Evolutionary conservation across 1,140 invertebrate genomes (phyloP).

Genomic region (Brachionus koreanus): DNA sequence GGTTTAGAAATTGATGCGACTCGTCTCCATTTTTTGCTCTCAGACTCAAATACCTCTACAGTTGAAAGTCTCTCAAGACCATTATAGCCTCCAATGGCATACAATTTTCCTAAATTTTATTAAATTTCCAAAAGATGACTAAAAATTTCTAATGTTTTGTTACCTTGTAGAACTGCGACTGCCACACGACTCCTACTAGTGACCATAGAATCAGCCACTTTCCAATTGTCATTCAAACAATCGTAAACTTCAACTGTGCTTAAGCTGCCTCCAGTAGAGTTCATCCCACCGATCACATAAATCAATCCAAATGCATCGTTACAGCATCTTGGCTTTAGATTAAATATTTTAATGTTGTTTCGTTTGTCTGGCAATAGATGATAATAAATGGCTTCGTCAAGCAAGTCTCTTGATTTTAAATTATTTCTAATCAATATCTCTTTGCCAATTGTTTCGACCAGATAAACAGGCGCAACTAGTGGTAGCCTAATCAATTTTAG

Average conservation of each 20-base stretch:
- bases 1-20: conserved; percentile 46
- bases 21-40: conserved; percentile 64
- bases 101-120: conserved; percentile 49
- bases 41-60: conserved; percentile 66
- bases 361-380: conserved; percentile 72
- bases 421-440: conserved; percentile 68
- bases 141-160: background rate
- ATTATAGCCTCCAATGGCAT: conserved; percentile 62
- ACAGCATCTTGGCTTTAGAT: conserved; percentile 71
- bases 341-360: conserved; percentile 69
- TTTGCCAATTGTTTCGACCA: conserved; percentile 76
- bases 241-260: conserved; percentile 82
- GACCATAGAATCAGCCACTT: conserved; percentile 75
- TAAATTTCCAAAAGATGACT: background rate
- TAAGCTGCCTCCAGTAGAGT: conserved; percentile 76
- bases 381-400: conserved; percentile 1
- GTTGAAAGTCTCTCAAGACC: conserved; percentile 60
- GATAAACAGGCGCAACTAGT: conserved; percentile 73
- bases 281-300: conserved; percentile 80
- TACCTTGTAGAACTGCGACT: conserved; percentile 69
- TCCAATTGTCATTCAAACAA: conserved; percentile 70
- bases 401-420: conserved; percentile 15
- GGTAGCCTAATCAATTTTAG: conserved; percentile 74
- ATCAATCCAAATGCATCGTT: conserved; percentile 72
- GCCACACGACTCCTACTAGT: conserved; percentile 77